Base-by-base conservation (phyloP, 1,140 invertebrate genomes). In the Drosophila pruinosa region DNA sequence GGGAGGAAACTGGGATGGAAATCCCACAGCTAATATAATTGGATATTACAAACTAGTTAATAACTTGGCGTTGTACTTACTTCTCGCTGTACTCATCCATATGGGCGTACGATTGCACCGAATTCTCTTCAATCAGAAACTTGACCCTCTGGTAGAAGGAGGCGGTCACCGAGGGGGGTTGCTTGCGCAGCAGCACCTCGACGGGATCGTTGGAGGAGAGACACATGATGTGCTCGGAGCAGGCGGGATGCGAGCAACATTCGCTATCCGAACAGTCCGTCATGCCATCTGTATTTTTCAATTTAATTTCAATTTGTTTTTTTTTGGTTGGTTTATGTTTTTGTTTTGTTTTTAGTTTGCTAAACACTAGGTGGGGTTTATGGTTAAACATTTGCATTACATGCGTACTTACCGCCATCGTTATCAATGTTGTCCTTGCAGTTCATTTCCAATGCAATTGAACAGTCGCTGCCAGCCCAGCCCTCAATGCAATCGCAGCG, bases 121-220 rank as follows among this genome's bases (percentile, higher is more conserved):
- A 98, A 91, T 99, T 98, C 91, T 99, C 98, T 92, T 99, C 98
- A 62, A 99, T 98, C 56, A 99, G 94, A 92, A 99, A 99, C 90
- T 98, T 98, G 91, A 99, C 98, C 38, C 98, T 94, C 91, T 99
- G 98, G 90, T 99, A 99, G 92, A 99, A 99, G 1, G 98, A 98
- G 4, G 98, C 97, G 1, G 98, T 98, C 28, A 98, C 97, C 34
- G 97, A 97, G 6, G 98, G 97, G 1, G 98, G 97, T 86, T 99
- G 97, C 92, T 99, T 99, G 26, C 98, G 93, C 0, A 99, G 93
- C 0, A 99, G 93, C 2, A 99, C 98, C 91, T 98, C 98, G 2
- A 98, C 96, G 0, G 98, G 98, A 92, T 99, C 97, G 82, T 97
- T 97, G 74, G 97, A 97, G 1, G 96, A 96, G 68, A 98, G 94